Base-by-base conservation (phyloP, 2,888 invertebrate genomes). In the Standfussiana lucernea region DNA sequence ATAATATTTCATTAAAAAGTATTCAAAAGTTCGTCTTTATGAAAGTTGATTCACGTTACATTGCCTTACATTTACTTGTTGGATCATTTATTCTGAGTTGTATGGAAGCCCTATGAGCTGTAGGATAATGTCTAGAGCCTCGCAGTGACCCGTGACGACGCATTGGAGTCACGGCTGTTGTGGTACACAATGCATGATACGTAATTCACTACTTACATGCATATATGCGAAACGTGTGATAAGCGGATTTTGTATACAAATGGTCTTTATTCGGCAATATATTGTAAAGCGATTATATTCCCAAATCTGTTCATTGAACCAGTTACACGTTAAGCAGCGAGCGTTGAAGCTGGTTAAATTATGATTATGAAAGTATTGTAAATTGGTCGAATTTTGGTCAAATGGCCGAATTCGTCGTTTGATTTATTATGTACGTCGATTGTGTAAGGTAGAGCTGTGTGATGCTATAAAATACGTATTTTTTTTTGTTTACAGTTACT, bases 81-180 rank as follows among this genome's bases (percentile, higher is more conserved):
- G 28, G 35, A 24, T 72, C 50, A 72, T 28, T 21, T 28, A 59
- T 74, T 70, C 37, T 50, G 42, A 67, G 66, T 67, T 76, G 65
- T 71, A 79, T 79, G 77, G 66, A 77, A 82, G 65, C 83, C 85
- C 75, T 86, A 75, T 72, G 75, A 86, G 72, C 74, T 65, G 83
- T 82, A 79, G 83, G 71, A 88, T 89, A 84, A 88, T 84, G 82
- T 86, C 81, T 85, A 86, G 84, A 84, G 82, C 83, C 84, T 87
- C 84, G 93, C 93, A 83, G 90, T 93, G 93, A 93, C 93, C 94
- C 94, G 91, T 93, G 90, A 91, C 93, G 89, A 88, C 85, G 90
- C 90, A 93, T 91, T 89, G 88, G 89, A 93, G 92, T 92, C 93
- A 94, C 88, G 93, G 94, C 80, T 92, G 83, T 82, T 75, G 71